A percentile compares a stretch with the other conserved stretches of the same genome.
These are phyloP conservation scores for Chelidonichthys spinosus DNA, from an alignment of 2,797 vertebrate genomes.

Conservation along the genomic window DNA sequence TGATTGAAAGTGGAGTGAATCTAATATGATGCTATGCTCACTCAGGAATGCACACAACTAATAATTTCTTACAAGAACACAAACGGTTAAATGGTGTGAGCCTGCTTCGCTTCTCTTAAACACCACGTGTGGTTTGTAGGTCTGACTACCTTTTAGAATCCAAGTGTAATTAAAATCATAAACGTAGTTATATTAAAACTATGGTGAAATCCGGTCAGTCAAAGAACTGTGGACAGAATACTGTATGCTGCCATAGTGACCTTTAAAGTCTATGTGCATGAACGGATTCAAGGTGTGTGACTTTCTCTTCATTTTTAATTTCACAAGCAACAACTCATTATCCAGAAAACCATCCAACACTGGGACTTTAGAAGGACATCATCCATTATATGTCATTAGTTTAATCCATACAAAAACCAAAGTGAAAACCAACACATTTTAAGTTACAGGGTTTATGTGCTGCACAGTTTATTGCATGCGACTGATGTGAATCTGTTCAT, in stretches of 20 bases:
- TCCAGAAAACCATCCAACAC: neutral
- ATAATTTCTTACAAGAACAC: conserved; percentile 29
- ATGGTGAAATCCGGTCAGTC: neutral
- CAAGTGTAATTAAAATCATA: neutral
- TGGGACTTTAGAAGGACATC: neutral
- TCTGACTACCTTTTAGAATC: neutral
- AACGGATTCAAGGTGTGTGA: neutral
- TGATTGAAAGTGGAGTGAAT: conserved; percentile 75
- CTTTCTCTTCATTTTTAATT: no score
- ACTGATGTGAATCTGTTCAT: no score
- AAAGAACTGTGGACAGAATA: neutral
- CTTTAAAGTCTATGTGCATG: neutral
- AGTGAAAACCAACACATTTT: no score
- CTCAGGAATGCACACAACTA: conserved; percentile 41
- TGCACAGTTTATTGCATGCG: no score
- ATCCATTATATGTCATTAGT: no score
- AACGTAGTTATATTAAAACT: neutral
- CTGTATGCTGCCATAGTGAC: neutral
- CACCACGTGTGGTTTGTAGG: conserved; percentile 17
- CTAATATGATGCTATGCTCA: conserved; percentile 52
- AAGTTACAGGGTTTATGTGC: no score
- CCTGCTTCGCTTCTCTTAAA: conserved; percentile 29
- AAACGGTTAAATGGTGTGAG: neutral
- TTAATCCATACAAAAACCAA: no score
- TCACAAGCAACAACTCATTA: no score